phyloP scores from a whole-genome alignment of 2,113 vertebrate genomes.

The Rynchops niger region DNA sequence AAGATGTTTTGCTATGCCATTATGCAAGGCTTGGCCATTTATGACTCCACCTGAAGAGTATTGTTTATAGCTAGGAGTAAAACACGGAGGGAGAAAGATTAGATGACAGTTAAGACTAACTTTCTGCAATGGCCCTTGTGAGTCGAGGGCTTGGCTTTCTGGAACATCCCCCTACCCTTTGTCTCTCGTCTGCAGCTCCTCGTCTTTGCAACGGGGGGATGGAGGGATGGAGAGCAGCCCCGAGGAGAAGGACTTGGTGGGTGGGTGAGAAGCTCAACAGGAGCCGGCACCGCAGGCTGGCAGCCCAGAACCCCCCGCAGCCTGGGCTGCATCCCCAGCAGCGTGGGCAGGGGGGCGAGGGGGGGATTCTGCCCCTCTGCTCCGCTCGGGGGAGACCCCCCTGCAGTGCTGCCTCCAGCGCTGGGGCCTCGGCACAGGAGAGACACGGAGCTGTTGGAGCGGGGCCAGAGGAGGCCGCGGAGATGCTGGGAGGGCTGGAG shows the following conservation, averaged over 20 bases:
- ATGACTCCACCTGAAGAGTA: neutral
- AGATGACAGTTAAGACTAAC: neutral
- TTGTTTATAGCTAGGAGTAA: neutral
- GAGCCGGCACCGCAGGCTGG: too few species aligned
- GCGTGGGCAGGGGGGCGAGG: neutral
- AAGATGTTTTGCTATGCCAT: neutral
- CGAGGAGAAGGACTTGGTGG: neutral
- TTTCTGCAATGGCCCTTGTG: neutral
- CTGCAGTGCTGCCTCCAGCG: too few species aligned
- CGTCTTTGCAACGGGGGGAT: neutral
- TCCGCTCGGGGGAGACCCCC: neutral
- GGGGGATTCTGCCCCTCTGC: neutral
- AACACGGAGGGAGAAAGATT: neutral
- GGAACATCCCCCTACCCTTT: rapidly evolving
- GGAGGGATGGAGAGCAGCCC: neutral
- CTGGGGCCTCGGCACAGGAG: too few species aligned
- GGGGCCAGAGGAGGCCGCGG: too few species aligned
- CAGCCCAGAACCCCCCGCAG: neutral
- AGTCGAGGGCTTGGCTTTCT: neutral
- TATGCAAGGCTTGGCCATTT: neutral
- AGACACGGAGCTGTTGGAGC: too few species aligned
- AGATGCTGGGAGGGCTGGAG: too few species aligned
- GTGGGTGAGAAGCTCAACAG: too few species aligned
- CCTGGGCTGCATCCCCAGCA: neutral
- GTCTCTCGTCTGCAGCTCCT: neutral